Percentiles rank a stretch among this genome's conserved stretches.
phyloP scores from a whole-genome alignment of 2,888 invertebrate genomes.

The Mermis nigrescens region DNA sequence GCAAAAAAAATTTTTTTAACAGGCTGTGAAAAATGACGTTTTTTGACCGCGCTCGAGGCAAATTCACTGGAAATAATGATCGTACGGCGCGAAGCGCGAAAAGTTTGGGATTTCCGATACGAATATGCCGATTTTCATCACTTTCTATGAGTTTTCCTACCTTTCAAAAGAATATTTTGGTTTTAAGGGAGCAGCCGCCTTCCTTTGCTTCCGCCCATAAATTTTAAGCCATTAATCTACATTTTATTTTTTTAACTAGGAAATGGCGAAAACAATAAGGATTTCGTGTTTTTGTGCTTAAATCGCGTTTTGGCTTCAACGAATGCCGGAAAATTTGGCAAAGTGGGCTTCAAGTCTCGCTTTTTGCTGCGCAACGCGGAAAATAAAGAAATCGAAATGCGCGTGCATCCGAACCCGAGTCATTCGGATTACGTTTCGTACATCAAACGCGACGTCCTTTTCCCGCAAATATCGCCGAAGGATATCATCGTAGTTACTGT shows the following conservation, averaged over 20 bases:
- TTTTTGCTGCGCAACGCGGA: slow-evolving; percentile 29
- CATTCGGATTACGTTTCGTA: slow-evolving; percentile 31
- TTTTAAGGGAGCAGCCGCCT: no score
- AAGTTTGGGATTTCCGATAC: no score
- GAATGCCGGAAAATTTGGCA: slow-evolving; percentile 12
- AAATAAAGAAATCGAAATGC: slow-evolving; percentile 30
- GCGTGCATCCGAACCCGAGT: slow-evolving; percentile 32
- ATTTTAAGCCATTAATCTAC: no score
- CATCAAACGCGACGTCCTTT: slow-evolving; percentile 25
- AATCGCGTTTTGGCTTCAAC: slow-evolving; percentile 21
- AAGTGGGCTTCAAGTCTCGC: slow-evolving; percentile 24
- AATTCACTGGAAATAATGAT: no score
- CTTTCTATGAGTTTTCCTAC: no score
- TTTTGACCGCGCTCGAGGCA: no score
- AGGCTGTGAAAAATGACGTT: no score
- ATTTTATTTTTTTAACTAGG: slow-evolving; percentile 10
- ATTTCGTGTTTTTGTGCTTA: slow-evolving; percentile 31
- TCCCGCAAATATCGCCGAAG: slow-evolving; percentile 29
- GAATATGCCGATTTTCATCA: no score
- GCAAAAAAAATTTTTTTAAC: no score
- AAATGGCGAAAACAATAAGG: slow-evolving; percentile 31
- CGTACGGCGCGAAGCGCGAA: no score
- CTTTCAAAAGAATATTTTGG: no score
- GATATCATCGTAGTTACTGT: slow-evolving; percentile 30
- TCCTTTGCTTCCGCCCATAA: no score